A percentile compares a stretch with the other conserved stretches of the same genome.
These are phyloP conservation scores for Sylvicapra grimmia DNA, from an alignment of 2,113 vertebrate genomes.

Conservation along the genomic window DNA sequence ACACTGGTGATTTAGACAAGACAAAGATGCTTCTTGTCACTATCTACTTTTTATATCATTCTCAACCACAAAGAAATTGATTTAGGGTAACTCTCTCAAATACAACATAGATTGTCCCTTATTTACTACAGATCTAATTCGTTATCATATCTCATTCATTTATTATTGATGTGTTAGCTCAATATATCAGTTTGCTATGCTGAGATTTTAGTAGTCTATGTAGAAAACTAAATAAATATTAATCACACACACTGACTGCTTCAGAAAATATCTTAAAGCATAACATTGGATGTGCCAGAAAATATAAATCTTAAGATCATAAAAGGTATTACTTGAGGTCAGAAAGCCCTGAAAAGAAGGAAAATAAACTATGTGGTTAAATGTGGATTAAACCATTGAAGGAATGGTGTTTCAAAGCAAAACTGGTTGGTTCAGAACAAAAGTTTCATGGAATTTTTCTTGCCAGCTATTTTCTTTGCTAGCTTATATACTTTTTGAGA, in stretches of 20 bases:
- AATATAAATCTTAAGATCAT: constrained; percentile 22
- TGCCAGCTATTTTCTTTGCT: background rate
- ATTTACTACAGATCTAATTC: background rate
- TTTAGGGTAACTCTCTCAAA: constrained; percentile 21
- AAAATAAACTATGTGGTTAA: constrained; percentile 34
- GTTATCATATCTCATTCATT: constrained; percentile 30
- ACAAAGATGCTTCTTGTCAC: background rate
- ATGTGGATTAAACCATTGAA: background rate
- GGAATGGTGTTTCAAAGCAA: background rate
- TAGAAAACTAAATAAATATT: constrained; percentile 45
- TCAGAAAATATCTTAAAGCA: constrained; percentile 34
- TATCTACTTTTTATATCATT: background rate
- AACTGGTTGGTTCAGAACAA: background rate
- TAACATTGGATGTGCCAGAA: background rate
- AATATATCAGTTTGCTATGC: constrained; percentile 6
- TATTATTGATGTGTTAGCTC: constrained; percentile 9
- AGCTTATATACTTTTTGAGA: background rate
- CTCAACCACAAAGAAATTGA: constrained; percentile 33
- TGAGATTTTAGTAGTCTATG: constrained; percentile 23
- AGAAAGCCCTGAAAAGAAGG: background rate
- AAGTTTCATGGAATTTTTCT: background rate
- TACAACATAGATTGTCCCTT: background rate
- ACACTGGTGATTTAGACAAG: background rate
- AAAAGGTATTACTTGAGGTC: background rate
- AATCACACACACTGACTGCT: background rate